Evolutionary conservation across 2,797 vertebrate genomes (phyloP), one percentile per base, ranked within the genome.

Genomic region (Mus spretus): DNA sequence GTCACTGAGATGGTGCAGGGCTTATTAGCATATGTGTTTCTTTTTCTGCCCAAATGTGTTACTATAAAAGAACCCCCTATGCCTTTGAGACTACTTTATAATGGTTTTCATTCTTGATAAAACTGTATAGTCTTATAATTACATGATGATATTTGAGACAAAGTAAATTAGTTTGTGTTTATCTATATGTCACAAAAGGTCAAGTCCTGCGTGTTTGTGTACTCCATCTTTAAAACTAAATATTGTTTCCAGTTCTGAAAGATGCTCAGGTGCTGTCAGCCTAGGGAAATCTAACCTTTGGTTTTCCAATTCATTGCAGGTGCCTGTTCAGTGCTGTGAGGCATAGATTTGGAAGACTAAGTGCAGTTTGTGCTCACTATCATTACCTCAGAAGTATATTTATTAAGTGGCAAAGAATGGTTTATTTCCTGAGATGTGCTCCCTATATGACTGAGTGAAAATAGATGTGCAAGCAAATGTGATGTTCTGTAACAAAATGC

Each of bases 401-500:
- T 79, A 67, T 90, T 90, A 95, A 94, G 89, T 95, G 63, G 6
- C 75, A 95, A 72, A 90, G 17, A 94, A 81, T 88, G 14, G 87
- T 96, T 96, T 94, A 89, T 94, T 96, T 93, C 95, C 95, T 95
- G 75, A 55, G 12, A 89, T 93, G 37, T 95, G n/a, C 47, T 97
- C 65, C 67, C 77, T 96, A 65, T 85, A 89, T 95, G 94, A 96
- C 93, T 81, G 79, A 96, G 87, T 13, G 94, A 83, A 87, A 95
- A 53, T 74, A 96, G 90, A 55, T 88, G 61, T 90, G 24, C 77
- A 94, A 96, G 26, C 95, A 82, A 96, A 97, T 96, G 89, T 31
- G 65, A 89, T 95, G 65, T 92, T 90, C 80, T 80, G 81, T 91
- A 91, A 79, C 53, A 97, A 97, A 96, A 94, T 72, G 55, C 47